A percentile compares a stretch with the other conserved stretches of the same genome.
These are phyloP conservation scores for Charadrius vociferus DNA, from an alignment of 2,113 vertebrate genomes.

Conservation along the genomic window DNA sequence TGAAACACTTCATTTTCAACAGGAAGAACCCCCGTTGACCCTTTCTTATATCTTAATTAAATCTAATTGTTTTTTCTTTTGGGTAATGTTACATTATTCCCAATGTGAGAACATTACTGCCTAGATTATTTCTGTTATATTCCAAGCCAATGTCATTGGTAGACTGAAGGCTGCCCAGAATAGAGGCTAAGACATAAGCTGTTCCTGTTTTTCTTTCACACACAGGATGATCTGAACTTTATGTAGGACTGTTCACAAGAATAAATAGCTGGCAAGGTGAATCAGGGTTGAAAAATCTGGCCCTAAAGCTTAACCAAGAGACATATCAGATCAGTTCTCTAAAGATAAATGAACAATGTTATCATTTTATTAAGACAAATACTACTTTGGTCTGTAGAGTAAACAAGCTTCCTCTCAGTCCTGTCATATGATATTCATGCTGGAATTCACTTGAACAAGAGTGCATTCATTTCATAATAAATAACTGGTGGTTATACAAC, in stretches of 20 bases:
- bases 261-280: neutral
- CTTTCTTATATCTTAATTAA: neutral
- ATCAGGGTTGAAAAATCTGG: conserved; percentile 7
- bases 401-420: conserved; percentile 33
- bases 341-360: conserved; percentile 47
- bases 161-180: neutral
- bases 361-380: conserved; percentile 50
- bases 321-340: neutral
- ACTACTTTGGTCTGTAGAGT: conserved; percentile 28
- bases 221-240: neutral
- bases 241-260: neutral
- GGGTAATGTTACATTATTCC: neutral
- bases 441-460: conserved; percentile 38
- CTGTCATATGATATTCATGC: conserved; percentile 49
- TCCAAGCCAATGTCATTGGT: neutral
- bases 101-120: neutral
- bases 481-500: conserved; percentile 37
- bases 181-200: neutral
- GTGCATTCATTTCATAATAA: conserved; percentile 36
- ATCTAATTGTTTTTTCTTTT: neutral
- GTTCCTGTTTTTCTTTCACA: neutral
- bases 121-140: neutral
- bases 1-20: neutral
- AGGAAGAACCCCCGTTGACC: neutral
- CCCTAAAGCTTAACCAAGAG: neutral